Evolutionary conservation across 1,140 invertebrate species (phyloP).

Genomic region (Drosophila oshimai): DNA sequence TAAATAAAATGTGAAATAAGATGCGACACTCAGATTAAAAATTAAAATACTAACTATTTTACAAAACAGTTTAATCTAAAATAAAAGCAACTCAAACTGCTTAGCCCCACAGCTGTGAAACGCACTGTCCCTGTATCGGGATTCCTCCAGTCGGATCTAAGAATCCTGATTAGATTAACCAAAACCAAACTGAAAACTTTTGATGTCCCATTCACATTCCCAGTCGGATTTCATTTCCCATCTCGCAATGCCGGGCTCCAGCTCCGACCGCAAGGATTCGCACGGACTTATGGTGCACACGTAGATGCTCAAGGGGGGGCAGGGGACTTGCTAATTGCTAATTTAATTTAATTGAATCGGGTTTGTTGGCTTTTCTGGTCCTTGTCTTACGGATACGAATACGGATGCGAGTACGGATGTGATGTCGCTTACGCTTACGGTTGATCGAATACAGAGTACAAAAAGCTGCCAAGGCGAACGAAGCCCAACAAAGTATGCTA

Average conservation of each 20-base stretch:
- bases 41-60: too few relatives aligned
- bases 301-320: neutral
- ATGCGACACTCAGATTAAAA: too few relatives aligned
- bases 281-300: neutral
- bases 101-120: neutral
- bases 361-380: neutral
- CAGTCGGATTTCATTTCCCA: conserved; percentile 19
- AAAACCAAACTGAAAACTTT: conserved; percentile 30
- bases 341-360: conserved; percentile 41
- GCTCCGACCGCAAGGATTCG: conserved; percentile 1
- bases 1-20: too few relatives aligned
- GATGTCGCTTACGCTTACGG: conserved; percentile 37
- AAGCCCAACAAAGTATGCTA: conserved; percentile 79
- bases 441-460: conserved; percentile 40
- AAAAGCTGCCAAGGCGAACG: conserved; percentile 56
- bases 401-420: conserved; percentile 29
- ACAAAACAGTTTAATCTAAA: too few relatives aligned
- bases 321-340: conserved; percentile 34
- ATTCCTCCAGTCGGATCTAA: neutral
- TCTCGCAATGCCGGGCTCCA: neutral
- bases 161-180: conserved; percentile 34
- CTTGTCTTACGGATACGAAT: conserved; percentile 13
- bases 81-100: too few relatives aligned
- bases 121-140: conserved; percentile 5
- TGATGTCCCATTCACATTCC: conserved; percentile 23